Evolutionary conservation across 1,140 invertebrate genomes (phyloP).

Genomic region (Heliconius congener): DNA sequence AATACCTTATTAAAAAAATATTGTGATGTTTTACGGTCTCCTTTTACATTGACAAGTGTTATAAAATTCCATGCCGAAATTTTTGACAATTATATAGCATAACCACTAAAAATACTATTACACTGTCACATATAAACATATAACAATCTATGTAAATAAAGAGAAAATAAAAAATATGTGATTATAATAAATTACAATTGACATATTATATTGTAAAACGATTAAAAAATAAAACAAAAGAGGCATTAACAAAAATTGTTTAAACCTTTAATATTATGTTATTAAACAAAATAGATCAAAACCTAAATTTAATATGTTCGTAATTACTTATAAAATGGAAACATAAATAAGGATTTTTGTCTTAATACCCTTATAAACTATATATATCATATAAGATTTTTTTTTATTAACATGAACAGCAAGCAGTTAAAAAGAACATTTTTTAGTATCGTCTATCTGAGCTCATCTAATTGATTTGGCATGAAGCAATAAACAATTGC

Average conservation of each 20-base stretch:
- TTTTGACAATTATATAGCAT: not conserved
- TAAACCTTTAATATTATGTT: not conserved
- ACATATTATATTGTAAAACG: no score
- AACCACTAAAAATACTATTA: no score
- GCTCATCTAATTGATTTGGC: constrained; percentile 10
- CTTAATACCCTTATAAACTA: not conserved
- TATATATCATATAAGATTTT: not conserved
- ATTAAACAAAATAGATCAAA: not conserved
- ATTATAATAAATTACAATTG: no score
- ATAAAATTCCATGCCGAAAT: not conserved
- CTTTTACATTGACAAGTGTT: not conserved
- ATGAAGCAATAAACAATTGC: constrained; percentile 8
- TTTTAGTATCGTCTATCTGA: not conserved
- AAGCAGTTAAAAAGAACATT: not conserved
- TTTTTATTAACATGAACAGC: not conserved
- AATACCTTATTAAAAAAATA: not conserved
- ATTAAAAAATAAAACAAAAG: not conserved
- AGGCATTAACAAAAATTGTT: not conserved
- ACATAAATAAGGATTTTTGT: not conserved
- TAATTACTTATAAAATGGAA: not conserved
- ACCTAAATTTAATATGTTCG: not conserved
- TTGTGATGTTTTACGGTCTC: not conserved
- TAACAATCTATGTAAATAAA: no score
- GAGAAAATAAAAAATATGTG: no score
- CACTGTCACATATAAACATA: no score